Base-by-base conservation (phyloP, 2,113 vertebrate species). In the Austrofundulus limnaeus region DNA sequence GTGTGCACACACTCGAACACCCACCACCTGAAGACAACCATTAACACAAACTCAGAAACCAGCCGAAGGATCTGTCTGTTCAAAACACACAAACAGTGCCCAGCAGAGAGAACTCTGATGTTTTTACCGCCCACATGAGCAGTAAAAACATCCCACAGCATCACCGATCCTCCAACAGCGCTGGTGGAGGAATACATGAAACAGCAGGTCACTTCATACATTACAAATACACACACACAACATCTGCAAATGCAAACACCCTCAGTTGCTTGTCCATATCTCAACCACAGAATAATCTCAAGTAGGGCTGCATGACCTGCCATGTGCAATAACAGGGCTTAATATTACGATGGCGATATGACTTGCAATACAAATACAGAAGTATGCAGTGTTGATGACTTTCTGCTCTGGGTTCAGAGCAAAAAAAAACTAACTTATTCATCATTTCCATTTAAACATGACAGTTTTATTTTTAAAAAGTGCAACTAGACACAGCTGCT, bases 191-290 rank as follows among this genome's bases (percentile, higher is more conserved):
- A 70, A 61, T 54, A 78, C 61, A 73, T 69, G 17, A 79, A 76
- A 75, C 52, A 72, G 48, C 42, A 75, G 66, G 70, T 69, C 80
- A 77, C 70, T 60, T 72, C 25, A 4, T 52, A 51, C 67, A 70
- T 41, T 56, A 73, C 60, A 31, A 67, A 43, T 38, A 64, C 69
- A 66, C 69, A 48, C 43, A 75, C 15, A 59, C 17, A 66, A 82
- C 84, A 75, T 76, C 68, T 75, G 78, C 86, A 66, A 64, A 79
- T 56, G 59, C 45, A 94, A 93, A 56, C 91, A 91, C 50, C 66
- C 79, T 66, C 92, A 94, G 17, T 92, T 91, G 82, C 92, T 92
- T 86, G 82, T 88, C 88, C 77, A 86, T 95, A 92, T 82, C 93
- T 60, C 54, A 51, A 64, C 54, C 66, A 66, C 34, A 55, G 52